Evolutionary conservation across 2,888 invertebrate species (phyloP).

Genomic region (Lutraria lutraria): DNA sequence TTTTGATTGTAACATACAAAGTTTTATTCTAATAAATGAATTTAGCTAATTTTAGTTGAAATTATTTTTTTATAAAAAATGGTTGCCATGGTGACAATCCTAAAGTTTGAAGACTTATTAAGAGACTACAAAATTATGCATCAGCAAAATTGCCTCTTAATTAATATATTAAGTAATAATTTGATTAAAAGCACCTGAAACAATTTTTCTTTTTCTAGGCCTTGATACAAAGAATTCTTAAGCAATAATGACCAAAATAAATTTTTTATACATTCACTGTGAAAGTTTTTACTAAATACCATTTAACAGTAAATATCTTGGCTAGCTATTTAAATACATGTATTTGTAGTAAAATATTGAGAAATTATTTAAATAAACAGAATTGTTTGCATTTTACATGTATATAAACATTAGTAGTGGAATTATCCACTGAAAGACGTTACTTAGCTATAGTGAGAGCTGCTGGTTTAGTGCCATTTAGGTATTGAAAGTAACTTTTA

Average conservation of each 20-base stretch:
- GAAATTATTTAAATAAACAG: neutral
- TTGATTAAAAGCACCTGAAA: too few relatives aligned
- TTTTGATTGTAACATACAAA: too few relatives aligned
- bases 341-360: slow-evolving; percentile 6
- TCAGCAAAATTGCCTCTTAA: too few relatives aligned
- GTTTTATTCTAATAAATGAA: too few relatives aligned
- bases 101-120: too few relatives aligned
- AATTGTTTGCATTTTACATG: neutral
- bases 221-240: neutral
- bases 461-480: neutral
- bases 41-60: too few relatives aligned
- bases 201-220: neutral
- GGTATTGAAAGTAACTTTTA: neutral
- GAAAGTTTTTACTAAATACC: neutral
- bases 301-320: neutral
- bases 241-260: neutral
- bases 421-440: neutral
- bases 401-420: neutral
- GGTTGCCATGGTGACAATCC: too few relatives aligned
- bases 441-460: neutral
- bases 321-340: neutral
- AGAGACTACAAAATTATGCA: too few relatives aligned
- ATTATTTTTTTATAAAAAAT: too few relatives aligned
- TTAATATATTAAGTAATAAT: too few relatives aligned
- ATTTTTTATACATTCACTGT: neutral